A percentile compares a stretch with the other conserved stretches of the same genome.
Evolutionary conservation across 2,888 invertebrate genomes (phyloP).

Genomic region (Pheosia gnoma): DNA sequence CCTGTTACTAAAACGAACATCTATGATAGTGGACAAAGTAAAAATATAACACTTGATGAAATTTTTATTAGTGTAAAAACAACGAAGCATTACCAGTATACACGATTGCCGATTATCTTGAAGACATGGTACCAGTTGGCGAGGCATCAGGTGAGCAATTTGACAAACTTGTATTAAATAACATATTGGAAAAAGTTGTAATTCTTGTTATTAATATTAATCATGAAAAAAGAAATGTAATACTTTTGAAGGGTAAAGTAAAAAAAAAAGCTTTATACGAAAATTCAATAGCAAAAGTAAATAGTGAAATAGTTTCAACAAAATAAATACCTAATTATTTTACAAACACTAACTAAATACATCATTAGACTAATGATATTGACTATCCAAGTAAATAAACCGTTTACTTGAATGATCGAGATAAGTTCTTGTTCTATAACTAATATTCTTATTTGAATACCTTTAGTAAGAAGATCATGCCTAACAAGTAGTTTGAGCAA

Average conservation of each 20-base stretch:
- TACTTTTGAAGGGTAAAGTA: too few species aligned
- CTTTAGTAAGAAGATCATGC: neutral
- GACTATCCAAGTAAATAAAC: neutral
- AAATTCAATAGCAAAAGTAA: too few species aligned
- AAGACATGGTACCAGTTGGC: conserved; percentile 98
- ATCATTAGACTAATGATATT: conserved; percentile 5
- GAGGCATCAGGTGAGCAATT: conserved; percentile 90
- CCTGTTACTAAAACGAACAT: conserved; percentile 78
- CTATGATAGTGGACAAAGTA: conserved; percentile 67
- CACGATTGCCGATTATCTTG: conserved; percentile 93
- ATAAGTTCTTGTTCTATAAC: neutral
- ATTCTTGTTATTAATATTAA: neutral
- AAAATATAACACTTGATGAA: conserved; percentile 90
- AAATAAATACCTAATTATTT: neutral
- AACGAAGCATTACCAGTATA: conserved; percentile 93
- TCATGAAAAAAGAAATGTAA: too few species aligned
- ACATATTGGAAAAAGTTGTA: neutral
- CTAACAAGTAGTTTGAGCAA: neutral
- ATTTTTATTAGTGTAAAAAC: conserved; percentile 98
- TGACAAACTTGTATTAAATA: conserved; percentile 3
- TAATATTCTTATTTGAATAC: neutral
- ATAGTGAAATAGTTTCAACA: too few species aligned
- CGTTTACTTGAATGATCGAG: neutral
- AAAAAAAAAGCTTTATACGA: too few species aligned
- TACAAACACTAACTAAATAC: conserved; percentile 16